Evolutionary conservation across 2,888 invertebrate genomes (phyloP), one percentile per base, ranked within the genome.

Genomic region (Synergus laeviventris): DNA sequence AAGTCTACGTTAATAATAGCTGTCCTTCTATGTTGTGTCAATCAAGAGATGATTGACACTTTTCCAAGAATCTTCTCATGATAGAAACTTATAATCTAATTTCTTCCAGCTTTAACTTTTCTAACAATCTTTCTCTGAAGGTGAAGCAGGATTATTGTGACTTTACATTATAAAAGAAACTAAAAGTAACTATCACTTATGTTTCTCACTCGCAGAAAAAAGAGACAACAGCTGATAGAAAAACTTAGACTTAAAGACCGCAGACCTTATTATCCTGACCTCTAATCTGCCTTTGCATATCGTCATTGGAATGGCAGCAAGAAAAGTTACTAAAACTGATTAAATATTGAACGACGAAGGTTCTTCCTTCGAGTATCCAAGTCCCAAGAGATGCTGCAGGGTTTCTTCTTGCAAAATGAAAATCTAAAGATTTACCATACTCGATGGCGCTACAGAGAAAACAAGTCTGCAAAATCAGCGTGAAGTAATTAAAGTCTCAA

Each of bases 311-410:
- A 62, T 18, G 38, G 31, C 62, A 31, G 5, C 62, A 62, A 62
- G 62, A 62, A 62, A 62, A 62, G 62, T 62, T 62, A 18, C 62
- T 62, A 62, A 62, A 62, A 62, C 62, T 62, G 38, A 62, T 62
- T 62, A 62, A 61, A 62, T 62, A 62, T 62, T 18, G 38, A 62
- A 62, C 62, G 14, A 62, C 1, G 12, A 62, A 38, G 38, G 18
- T 39, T 38, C 38, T 11, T 62, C 14, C 12, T 62, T 36, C 38
- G 36, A 38, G 38, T 18, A 62, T n/a, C 18, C 18, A 11, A 38
- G 38, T 38, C 38, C 18, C 38, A 61, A 36, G 36, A 61, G 60
- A 61, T 11, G n/a, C 8, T 9, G 38, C n/a, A 18, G 38, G 9
- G 18, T 62, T 12, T 62, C 12, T 38, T 62, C 36, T 62, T 38